These are phyloP conservation scores for Tetragnatha versicolor DNA, from an alignment of 1,140 invertebrate species.

Conservation along the genomic window DNA sequence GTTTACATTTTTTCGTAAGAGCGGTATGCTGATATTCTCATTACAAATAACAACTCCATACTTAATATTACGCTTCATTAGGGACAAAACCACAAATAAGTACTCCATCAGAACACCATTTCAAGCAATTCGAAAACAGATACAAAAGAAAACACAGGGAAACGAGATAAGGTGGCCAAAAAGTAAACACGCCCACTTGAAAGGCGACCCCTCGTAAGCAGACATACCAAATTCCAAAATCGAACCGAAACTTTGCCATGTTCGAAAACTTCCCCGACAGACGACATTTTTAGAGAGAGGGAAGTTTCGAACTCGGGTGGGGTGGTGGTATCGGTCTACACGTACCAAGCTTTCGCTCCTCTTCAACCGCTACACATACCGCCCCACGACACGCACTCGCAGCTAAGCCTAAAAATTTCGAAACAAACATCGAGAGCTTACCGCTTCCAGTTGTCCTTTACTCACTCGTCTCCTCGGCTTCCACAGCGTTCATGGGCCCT, in stretches of 20 bases:
- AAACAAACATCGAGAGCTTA: slow-evolving; percentile 41
- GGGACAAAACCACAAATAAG: no score
- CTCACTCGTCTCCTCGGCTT: background rate
- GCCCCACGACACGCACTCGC: slow-evolving; percentile 47
- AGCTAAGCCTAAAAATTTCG: slow-evolving; percentile 54
- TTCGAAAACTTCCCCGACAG: background rate
- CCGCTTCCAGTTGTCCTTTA: slow-evolving; percentile 4
- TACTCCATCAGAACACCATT: no score
- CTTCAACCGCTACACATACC: slow-evolving; percentile 25
- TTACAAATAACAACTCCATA: no score
- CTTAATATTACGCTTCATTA: no score
- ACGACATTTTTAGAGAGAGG: background rate
- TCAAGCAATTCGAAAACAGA: no score
- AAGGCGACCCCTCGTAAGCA: background rate
- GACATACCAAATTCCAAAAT: background rate
- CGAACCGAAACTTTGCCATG: background rate
- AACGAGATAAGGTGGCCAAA: slow-evolving; percentile 22
- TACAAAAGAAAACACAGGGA: no score
- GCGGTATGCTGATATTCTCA: no score
- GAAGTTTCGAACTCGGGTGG: slow-evolving; percentile 6
- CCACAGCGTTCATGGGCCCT: background rate
- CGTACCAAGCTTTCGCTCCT: slow-evolving; percentile 35
- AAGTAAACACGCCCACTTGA: slow-evolving; percentile 51
- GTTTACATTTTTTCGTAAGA: slow-evolving; percentile 16
- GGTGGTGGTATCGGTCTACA: slow-evolving; percentile 29